Conservation (phyloP, 2,888 invertebrate genomes). For the Mythimna impura region DNA sequence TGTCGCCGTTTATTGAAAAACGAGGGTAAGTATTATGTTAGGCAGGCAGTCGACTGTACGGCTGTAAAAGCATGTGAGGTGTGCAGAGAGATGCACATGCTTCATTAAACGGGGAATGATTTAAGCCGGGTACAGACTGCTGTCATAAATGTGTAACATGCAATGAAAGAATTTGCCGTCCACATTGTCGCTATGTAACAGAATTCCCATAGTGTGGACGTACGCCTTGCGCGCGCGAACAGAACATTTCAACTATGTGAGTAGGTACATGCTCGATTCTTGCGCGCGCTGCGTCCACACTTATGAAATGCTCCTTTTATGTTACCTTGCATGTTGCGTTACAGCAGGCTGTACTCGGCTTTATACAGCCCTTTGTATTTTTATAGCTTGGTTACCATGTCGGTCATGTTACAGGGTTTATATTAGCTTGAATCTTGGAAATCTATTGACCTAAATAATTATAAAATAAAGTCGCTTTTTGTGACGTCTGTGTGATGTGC, state of each 20-base stretch:
- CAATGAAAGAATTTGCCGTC: too few species aligned
- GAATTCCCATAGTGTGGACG: too few species aligned
- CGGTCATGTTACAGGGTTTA: background rate
- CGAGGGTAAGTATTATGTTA: background rate
- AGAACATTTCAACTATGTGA: too few species aligned
- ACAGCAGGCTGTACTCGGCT: too few species aligned
- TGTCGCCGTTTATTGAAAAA: constrained; percentile 32
- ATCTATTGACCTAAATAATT: background rate
- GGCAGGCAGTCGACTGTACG: background rate
- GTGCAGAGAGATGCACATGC: background rate
- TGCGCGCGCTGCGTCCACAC: too few species aligned
- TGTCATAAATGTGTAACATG: too few species aligned
- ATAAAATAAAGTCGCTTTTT: background rate
- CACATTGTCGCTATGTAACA: too few species aligned
- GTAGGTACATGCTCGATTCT: too few species aligned
- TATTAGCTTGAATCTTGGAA: background rate
- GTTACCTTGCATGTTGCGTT: too few species aligned
- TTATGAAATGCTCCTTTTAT: too few species aligned
- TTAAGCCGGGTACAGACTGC: background rate
- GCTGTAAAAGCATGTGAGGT: background rate
- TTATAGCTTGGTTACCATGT: background rate
- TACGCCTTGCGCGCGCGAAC: too few species aligned
- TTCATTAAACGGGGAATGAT: constrained; percentile 22
- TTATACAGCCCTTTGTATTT: background rate
- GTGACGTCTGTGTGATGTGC: background rate